A percentile compares a stretch with the other conserved stretches of the same genome.
Conservation (phyloP, 2,113 vertebrate species). For the Australoheros scitulus region DNA sequence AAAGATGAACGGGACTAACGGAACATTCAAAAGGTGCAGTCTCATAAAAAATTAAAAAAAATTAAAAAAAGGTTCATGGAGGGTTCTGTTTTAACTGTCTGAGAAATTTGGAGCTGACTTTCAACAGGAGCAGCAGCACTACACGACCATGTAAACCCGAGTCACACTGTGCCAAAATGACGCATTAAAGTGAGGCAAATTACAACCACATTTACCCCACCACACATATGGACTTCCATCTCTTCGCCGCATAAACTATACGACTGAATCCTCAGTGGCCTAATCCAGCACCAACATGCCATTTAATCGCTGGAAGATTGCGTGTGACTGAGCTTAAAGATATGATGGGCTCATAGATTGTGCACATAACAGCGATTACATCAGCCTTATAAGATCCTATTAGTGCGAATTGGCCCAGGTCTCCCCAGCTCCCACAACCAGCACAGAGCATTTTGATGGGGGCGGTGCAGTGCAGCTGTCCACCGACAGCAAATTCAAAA, state of each 20-base stretch:
- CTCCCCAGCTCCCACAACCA: constrained; percentile 46
- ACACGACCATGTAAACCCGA: constrained; percentile 47
- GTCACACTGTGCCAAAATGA: constrained; percentile 57
- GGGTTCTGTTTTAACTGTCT: not conserved
- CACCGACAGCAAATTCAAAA: constrained; percentile 36
- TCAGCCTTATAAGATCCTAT: constrained; percentile 66
- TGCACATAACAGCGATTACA: constrained; percentile 68
- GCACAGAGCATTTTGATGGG: constrained; percentile 69
- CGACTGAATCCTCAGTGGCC: constrained; percentile 58
- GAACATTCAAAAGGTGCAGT: constrained; percentile 31
- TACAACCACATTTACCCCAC: constrained; percentile 53
- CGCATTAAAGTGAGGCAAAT: constrained; percentile 61
- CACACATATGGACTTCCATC: constrained; percentile 46
- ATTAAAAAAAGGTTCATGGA: not conserved
- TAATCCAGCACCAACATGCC: constrained; percentile 61
- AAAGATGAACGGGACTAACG: constrained; percentile 48
- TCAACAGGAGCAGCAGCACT: constrained; percentile 33
- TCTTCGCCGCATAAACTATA: constrained; percentile 17
- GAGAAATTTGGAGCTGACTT: constrained; percentile 31
- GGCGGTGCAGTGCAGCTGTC: constrained; percentile 77
- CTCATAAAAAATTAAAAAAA: not conserved
- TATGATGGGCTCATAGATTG: constrained; percentile 59
- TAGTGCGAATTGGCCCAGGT: constrained; percentile 62
- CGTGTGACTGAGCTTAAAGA: constrained; percentile 53
- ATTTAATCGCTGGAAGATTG: constrained; percentile 59